Percentiles rank a stretch among this genome's conserved stretches.
Conservation (phyloP, 2,888 invertebrate genomes). For the Chaitophorus viminalis region DNA sequence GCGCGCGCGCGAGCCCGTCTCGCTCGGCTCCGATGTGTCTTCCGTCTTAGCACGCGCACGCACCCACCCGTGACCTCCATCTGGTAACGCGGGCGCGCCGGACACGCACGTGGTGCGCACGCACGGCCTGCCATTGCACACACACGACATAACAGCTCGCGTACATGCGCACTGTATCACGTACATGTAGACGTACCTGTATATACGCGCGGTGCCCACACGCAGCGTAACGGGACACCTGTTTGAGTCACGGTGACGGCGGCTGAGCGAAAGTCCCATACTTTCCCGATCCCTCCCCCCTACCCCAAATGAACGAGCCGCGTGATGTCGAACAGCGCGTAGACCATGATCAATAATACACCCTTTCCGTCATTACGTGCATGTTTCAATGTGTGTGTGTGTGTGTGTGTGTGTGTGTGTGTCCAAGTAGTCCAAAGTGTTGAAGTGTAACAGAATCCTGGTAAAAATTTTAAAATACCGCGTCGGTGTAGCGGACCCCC, state of each 20-base stretch:
- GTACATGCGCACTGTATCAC: too few species aligned
- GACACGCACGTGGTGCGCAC: conserved; percentile 56
- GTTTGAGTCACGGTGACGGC: conserved; percentile 29
- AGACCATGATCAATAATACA: conserved; percentile 26
- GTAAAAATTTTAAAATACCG: background rate
- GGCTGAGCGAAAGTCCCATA: too few species aligned
- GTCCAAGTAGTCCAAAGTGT: background rate
- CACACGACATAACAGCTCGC: too few species aligned
- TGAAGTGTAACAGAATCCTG: conserved; percentile 26
- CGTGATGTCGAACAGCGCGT: background rate
- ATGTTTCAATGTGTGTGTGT: background rate
- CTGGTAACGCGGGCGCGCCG: background rate
- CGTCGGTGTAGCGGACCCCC: background rate
- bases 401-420: background rate
- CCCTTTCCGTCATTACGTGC: background rate
- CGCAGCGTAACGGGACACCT: conserved; percentile 40
- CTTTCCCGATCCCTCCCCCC: background rate
- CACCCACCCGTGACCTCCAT: conserved; percentile 29
- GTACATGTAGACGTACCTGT: too few species aligned
- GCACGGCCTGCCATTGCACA: too few species aligned
- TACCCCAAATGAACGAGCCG: background rate
- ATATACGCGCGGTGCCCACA: background rate
- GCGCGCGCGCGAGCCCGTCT: background rate
- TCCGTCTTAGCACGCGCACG: background rate
- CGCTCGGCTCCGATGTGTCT: background rate